A percentile compares a stretch with the other conserved stretches of the same genome.
Evolutionary conservation across 2,113 vertebrate genomes (phyloP).

Genomic region (Heptranchias perlo): DNA sequence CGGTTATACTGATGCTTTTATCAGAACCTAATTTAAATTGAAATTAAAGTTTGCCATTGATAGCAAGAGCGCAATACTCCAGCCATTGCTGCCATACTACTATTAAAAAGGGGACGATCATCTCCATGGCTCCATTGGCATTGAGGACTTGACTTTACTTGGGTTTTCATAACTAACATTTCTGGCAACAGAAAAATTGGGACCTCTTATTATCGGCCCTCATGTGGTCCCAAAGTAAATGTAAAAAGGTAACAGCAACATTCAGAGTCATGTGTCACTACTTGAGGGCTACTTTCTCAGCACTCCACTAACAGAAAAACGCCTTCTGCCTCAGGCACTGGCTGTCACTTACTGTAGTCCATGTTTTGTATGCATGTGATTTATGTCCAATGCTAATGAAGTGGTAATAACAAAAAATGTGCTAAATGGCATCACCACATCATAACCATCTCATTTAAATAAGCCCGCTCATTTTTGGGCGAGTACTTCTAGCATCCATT

Average conservation of each 20-base stretch:
- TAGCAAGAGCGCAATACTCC: too few relatives aligned
- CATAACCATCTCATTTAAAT: background rate
- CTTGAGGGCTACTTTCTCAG: background rate
- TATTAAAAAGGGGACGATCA: too few relatives aligned
- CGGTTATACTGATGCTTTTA: too few relatives aligned
- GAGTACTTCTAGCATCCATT: background rate
- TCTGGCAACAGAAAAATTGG: background rate
- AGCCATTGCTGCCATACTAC: too few relatives aligned
- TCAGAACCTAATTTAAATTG: too few relatives aligned
- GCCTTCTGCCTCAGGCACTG: background rate
- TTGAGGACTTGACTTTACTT: too few relatives aligned
- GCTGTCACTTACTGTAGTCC: background rate
- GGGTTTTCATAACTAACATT: background rate
- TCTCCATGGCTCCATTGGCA: background rate
- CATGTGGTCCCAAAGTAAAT: background rate
- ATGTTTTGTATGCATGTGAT: background rate
- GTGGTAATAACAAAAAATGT: background rate
- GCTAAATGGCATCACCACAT: background rate
- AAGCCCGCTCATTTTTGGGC: background rate
- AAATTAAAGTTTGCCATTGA: too few relatives aligned
- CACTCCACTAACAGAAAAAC: background rate
- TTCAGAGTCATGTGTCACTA: background rate
- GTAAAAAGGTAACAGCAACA: background rate
- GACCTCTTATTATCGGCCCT: background rate
- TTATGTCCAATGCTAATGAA: background rate